These are phyloP conservation scores for Nipponacmea schrenckii DNA, from an alignment of 2,888 invertebrate species.

Conservation along the genomic window DNA sequence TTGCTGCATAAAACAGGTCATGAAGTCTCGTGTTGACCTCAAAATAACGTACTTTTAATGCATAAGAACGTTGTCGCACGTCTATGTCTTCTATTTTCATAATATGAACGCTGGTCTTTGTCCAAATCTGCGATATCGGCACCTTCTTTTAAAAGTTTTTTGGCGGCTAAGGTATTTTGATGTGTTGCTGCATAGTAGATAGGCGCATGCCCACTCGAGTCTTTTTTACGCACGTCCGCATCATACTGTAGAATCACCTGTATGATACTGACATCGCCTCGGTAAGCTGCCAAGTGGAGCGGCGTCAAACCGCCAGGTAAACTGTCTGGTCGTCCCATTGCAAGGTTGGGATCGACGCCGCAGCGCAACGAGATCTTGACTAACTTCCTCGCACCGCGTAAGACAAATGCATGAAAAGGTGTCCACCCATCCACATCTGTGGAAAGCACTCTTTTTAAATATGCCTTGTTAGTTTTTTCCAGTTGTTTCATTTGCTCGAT, in stretches of 20 bases:
- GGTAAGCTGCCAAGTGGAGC: slow-evolving; percentile 56
- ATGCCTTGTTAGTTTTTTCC: slow-evolving; percentile 40
- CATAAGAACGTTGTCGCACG: slow-evolving; percentile 24
- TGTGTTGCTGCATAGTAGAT: slow-evolving; percentile 48
- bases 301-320: slow-evolving; percentile 52
- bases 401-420: slow-evolving; percentile 56
- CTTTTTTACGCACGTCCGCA: slow-evolving; percentile 43
- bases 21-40: neutral
- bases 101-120: slow-evolving; percentile 26
- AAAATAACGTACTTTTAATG: slow-evolving; percentile 11
- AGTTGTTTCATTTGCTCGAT: slow-evolving; percentile 43
- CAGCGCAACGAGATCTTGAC: slow-evolving; percentile 49
- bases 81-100: slow-evolving; percentile 21
- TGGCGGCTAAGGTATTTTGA: slow-evolving; percentile 48
- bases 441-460: slow-evolving; percentile 43
- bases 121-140: slow-evolving; percentile 40
- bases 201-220: slow-evolving; percentile 41
- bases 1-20: no score
- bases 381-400: slow-evolving; percentile 52
- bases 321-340: slow-evolving; percentile 53
- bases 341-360: slow-evolving; percentile 48
- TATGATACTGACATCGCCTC: slow-evolving; percentile 56
- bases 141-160: slow-evolving; percentile 50
- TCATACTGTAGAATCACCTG: slow-evolving; percentile 47
- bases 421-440: slow-evolving; percentile 56